Conservation (phyloP, 2,797 vertebrate genomes). For the Trematomus bernacchii region DNA sequence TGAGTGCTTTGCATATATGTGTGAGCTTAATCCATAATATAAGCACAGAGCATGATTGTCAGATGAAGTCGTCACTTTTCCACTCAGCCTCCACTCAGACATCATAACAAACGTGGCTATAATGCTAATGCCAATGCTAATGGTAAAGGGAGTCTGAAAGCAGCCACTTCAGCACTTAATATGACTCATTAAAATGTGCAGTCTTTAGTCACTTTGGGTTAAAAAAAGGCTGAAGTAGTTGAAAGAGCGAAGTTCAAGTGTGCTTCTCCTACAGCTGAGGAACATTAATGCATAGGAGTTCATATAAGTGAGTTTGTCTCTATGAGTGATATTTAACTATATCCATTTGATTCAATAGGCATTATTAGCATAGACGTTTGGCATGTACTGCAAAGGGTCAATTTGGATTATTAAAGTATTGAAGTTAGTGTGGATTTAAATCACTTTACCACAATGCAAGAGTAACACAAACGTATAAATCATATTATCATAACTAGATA, state of each 20-base stretch:
- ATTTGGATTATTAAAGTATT: too few relatives aligned
- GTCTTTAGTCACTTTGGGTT: conserved; percentile 21
- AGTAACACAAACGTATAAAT: too few relatives aligned
- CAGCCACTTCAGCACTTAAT: conserved; percentile 35
- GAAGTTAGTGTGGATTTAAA: too few relatives aligned
- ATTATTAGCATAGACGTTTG: too few relatives aligned
- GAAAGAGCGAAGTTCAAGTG: conserved; percentile 22
- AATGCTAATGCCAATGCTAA: conserved; percentile 27
- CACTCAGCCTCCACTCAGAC: conserved; percentile 29
- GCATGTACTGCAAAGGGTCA: too few relatives aligned
- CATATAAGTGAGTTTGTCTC: conserved; percentile 5
- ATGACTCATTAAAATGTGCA: conserved; percentile 41
- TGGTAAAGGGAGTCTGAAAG: conserved; percentile 14
- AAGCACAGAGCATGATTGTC: background rate
- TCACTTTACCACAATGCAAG: too few relatives aligned
- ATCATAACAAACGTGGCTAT: conserved; percentile 8
- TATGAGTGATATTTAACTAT: conserved; percentile 9
- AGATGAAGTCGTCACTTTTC: conserved; percentile 7
- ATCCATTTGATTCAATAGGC: too few relatives aligned
- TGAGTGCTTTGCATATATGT: background rate
- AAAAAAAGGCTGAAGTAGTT: conserved; percentile 17
- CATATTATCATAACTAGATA: too few relatives aligned
- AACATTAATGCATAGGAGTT: conserved; percentile 14
- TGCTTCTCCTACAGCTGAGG: conserved; percentile 19
- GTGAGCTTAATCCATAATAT: background rate